These are phyloP conservation scores for Teleopsis dalmanni DNA, from an alignment of 1,140 invertebrate species.

Conservation along the genomic window DNA sequence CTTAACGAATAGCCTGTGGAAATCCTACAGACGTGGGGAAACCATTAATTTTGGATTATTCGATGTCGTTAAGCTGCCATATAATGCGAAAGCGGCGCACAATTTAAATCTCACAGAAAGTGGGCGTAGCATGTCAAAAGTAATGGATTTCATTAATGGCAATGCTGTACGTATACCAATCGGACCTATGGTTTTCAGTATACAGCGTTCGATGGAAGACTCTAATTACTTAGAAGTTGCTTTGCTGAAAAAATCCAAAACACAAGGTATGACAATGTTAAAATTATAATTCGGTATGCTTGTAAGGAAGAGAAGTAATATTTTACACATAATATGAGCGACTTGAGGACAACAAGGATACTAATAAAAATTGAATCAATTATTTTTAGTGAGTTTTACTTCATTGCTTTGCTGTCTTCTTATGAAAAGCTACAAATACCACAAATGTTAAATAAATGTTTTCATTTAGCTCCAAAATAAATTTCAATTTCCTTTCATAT, in stretches of 20 bases:
- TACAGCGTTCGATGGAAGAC: constrained; percentile 41
- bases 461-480: too few species aligned
- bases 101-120: constrained; percentile 8
- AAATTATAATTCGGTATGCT: neutral
- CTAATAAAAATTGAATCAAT: neutral
- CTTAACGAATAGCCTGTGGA: constrained; percentile 27
- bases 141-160: constrained; percentile 38
- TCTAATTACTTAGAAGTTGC: constrained; percentile 42
- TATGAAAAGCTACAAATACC: too few species aligned
- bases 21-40: constrained; percentile 32
- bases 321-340: neutral
- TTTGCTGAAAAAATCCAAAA: constrained; percentile 32
- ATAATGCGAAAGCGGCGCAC: neutral
- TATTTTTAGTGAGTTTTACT: too few species aligned
- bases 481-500: too few species aligned
- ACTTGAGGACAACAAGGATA: too few species aligned
- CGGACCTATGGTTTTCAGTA: constrained; percentile 41
- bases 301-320: neutral
- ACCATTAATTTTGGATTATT: constrained; percentile 39
- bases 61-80: constrained; percentile 33
- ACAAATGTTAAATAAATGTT: too few species aligned
- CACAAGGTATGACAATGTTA: constrained; percentile 15
- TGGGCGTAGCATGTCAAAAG: constrained; percentile 27
- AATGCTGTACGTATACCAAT: constrained; percentile 39
- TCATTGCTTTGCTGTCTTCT: too few species aligned